Percentiles rank a stretch among this genome's conserved stretches.
Evolutionary conservation across 1,140 invertebrate genomes (phyloP).

Genomic region (Forficula auricularia): DNA sequence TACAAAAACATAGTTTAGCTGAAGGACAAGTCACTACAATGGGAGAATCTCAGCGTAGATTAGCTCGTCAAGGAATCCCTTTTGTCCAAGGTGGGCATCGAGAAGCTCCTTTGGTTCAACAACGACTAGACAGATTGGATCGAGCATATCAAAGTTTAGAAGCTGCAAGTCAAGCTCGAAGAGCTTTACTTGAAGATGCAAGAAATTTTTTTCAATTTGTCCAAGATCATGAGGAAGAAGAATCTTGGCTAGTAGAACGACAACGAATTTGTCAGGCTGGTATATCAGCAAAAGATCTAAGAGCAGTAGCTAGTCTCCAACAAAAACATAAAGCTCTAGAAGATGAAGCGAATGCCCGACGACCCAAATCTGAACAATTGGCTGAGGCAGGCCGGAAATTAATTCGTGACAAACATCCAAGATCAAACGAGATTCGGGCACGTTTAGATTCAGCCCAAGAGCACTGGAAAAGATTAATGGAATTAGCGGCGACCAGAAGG

Average conservation of each 20-base stretch:
- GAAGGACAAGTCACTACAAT: constrained; percentile 77
- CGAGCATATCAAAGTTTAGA: constrained; percentile 44
- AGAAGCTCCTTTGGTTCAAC: constrained; percentile 44
- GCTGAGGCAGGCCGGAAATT: constrained; percentile 52
- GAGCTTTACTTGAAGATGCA: constrained; percentile 72
- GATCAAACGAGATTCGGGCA: constrained; percentile 55
- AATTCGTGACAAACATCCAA: constrained; percentile 57
- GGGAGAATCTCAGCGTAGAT: constrained; percentile 60
- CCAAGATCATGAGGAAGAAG: constrained; percentile 84
- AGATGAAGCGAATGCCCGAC: constrained; percentile 77
- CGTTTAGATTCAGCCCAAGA: constrained; percentile 64
- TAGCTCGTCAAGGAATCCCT: constrained; percentile 48
- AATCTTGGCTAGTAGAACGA: constrained; percentile 83
- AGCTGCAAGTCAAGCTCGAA: constrained; percentile 55
- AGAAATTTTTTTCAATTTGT: constrained; percentile 89
- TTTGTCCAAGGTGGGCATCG: constrained; percentile 31
- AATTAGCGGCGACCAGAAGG: constrained; percentile 62
- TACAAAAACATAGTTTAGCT: constrained; percentile 82
- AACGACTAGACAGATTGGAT: constrained; percentile 52
- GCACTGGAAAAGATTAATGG: constrained; percentile 70
- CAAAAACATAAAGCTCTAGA: constrained; percentile 86
- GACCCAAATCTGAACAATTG: constrained; percentile 60
- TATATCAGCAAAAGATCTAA: constrained; percentile 82
- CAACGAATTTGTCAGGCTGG: constrained; percentile 76
- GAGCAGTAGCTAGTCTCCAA: constrained; percentile 71